Percentiles rank a stretch among this genome's conserved stretches.
phyloP scores from a whole-genome alignment of 2,113 vertebrate genomes.

The Strix uralensis region DNA sequence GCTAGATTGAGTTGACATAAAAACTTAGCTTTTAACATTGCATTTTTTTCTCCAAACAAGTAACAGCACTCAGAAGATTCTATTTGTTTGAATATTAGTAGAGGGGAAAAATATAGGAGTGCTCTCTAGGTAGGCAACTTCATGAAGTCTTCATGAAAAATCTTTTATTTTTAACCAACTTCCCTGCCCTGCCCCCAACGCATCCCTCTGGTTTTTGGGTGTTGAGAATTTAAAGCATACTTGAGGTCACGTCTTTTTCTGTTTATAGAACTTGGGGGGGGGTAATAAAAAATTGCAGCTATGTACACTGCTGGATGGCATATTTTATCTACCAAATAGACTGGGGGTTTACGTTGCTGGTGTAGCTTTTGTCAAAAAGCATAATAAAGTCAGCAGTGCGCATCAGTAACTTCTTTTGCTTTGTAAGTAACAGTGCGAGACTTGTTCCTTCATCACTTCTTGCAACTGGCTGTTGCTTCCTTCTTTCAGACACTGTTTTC shows the following conservation, averaged over 20 bases:
- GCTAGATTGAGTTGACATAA: neutral
- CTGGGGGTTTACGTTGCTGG: neutral
- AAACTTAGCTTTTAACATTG: neutral
- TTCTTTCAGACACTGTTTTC: neutral
- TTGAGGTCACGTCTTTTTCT: neutral
- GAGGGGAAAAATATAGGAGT: neutral
- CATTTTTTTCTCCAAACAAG: neutral
- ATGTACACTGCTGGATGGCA: neutral
- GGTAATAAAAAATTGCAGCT: neutral
- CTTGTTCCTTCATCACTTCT: neutral
- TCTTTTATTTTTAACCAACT: neutral
- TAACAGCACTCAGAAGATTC: neutral
- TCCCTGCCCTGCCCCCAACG: accelerated
- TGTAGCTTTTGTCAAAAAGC: neutral
- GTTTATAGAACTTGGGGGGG: neutral
- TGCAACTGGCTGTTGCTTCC: neutral
- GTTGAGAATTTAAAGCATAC: neutral
- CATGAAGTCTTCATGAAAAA: neutral
- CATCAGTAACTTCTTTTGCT: neutral
- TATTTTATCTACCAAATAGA: neutral
- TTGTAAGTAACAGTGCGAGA: neutral
- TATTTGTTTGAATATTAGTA: neutral
- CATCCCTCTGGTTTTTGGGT: neutral
- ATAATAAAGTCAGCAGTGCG: accelerated
- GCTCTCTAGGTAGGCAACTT: neutral